These are phyloP conservation scores for Stichodactyla helianthus DNA, from an alignment of 64 coral and sea anemone species.

Conservation along the genomic window DNA sequence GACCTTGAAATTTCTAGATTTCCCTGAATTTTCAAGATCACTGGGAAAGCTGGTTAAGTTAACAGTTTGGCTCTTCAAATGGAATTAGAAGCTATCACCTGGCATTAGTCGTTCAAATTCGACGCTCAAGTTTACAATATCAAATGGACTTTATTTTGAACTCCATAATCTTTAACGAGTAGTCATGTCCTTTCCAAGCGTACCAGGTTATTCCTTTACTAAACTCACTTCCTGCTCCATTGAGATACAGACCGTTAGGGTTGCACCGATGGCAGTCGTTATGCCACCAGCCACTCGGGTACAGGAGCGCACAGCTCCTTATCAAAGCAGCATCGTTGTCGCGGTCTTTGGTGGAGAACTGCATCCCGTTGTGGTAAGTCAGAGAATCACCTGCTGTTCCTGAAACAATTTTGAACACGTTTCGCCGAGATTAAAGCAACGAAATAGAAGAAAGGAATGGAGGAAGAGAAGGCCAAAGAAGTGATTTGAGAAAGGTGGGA, in stretches of 20 bases:
- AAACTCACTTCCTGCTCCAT: background rate
- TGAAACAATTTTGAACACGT: background rate
- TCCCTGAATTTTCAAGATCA: too few species aligned
- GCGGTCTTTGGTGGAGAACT: conserved; percentile 26
- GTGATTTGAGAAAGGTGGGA: background rate
- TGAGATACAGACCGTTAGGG: conserved; percentile 25
- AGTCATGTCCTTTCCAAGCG: background rate
- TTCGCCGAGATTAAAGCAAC: background rate
- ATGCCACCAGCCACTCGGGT: conserved; percentile 21
- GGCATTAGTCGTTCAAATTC: too few species aligned
- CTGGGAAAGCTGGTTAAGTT: too few species aligned
- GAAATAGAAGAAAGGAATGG: background rate
- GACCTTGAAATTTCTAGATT: too few species aligned
- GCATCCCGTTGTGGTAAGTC: background rate
- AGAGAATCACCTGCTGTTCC: background rate
- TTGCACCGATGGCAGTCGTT: background rate
- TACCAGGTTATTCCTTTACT: conserved; percentile 7
- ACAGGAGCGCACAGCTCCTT: conserved; percentile 4
- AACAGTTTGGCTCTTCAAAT: too few species aligned
- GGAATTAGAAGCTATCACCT: too few species aligned
- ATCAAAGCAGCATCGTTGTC: background rate
- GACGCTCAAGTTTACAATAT: too few species aligned
- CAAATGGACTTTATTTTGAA: background rate
- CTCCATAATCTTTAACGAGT: conserved; percentile 21
- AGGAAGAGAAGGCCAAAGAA: background rate